Evolutionary conservation across 2,888 invertebrate genomes (phyloP).

Genomic region (Sceliomorpha sp.): DNA sequence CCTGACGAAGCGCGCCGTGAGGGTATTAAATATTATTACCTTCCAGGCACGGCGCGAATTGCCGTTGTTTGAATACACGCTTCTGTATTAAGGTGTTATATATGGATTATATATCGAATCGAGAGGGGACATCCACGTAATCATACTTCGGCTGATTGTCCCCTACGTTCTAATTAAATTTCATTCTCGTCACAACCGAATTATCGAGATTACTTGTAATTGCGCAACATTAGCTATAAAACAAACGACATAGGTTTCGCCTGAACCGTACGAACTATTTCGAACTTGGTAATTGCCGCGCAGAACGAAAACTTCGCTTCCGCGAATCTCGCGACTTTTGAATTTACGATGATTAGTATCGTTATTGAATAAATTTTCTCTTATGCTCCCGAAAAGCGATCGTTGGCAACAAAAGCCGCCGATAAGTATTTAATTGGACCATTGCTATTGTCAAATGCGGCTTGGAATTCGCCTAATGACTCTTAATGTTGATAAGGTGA

Average conservation of each 20-base stretch:
- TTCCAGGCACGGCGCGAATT: slow-evolving; percentile 34
- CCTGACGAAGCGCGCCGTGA: slow-evolving; percentile 31
- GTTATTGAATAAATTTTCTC: no score
- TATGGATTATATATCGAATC: slow-evolving; percentile 36
- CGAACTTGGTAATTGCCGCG: no score
- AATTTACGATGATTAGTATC: no score
- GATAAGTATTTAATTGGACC: slow-evolving; percentile 36
- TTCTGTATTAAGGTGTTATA: slow-evolving; percentile 42
- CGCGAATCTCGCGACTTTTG: no score
- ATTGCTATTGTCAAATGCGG: slow-evolving; percentile 26
- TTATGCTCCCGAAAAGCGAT: no score
- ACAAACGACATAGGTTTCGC: background rate
- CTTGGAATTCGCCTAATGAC: slow-evolving; percentile 27
- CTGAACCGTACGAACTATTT: no score
- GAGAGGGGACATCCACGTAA: slow-evolving; percentile 10
- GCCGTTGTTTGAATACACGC: slow-evolving; percentile 44
- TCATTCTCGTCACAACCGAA: no score
- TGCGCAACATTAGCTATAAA: no score
- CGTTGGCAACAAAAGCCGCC: no score
- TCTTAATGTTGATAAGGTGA: slow-evolving; percentile 34
- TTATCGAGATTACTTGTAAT: no score
- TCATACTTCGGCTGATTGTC: slow-evolving; percentile 5
- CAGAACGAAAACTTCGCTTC: no score
- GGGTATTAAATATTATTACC: slow-evolving; percentile 54
- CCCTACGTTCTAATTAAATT: no score